These are phyloP conservation scores for Etheostoma spectabile DNA, from an alignment of 2,113 vertebrate genomes.

Conservation along the genomic window DNA sequence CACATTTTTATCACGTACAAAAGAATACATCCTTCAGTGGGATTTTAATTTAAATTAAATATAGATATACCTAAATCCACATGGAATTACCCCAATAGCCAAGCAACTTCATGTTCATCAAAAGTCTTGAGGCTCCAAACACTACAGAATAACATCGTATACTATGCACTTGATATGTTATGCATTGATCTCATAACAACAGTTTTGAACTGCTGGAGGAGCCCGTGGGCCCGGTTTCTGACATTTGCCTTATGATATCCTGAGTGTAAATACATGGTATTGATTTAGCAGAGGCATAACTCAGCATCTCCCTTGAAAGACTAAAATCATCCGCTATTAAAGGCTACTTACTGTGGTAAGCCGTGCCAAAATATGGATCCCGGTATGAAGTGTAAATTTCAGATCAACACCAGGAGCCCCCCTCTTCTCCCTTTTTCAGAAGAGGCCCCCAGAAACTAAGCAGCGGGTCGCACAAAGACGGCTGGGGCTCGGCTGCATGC, in stretches of 20 bases:
- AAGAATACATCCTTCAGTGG: background rate
- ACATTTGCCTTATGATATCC: constrained; percentile 59
- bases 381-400: constrained; percentile 67
- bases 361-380: constrained; percentile 70
- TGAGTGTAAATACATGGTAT: constrained; percentile 70
- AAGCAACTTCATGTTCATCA: constrained; percentile 51
- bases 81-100: background rate
- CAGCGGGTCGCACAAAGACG: constrained; percentile 76
- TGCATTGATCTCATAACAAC: constrained; percentile 56
- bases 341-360: constrained; percentile 75
- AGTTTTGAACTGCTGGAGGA: constrained; percentile 64
- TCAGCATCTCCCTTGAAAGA: constrained; percentile 52
- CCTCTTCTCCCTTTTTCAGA: constrained; percentile 42
- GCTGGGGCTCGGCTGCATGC: constrained; percentile 73
- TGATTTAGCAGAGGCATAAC: constrained; percentile 52
- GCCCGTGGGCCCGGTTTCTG: constrained; percentile 61
- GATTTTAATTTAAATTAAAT: constrained; percentile 4
- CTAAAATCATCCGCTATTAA: constrained; percentile 56
- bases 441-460: constrained; percentile 77
- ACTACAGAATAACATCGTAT: background rate
- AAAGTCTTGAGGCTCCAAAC: constrained; percentile 31
- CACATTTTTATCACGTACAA: background rate
- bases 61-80: background rate
- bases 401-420: constrained; percentile 60
- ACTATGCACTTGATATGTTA: background rate